Evolutionary conservation across 2,888 invertebrate species (phyloP), one percentile per base, ranked within the genome.

Genomic region (Drosophila merina): DNA sequence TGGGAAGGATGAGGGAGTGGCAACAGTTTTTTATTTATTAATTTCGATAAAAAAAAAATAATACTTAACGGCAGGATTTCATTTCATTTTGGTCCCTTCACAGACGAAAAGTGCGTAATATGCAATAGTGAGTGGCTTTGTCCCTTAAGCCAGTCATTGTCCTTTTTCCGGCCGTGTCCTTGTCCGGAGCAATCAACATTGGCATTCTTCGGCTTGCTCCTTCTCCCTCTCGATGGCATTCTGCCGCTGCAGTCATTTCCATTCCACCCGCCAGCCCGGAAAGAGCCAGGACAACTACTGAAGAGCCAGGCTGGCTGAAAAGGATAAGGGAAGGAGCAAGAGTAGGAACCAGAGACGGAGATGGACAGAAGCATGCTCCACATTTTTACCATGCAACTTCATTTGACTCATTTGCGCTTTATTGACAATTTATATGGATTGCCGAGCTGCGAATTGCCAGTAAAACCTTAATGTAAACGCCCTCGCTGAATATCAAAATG

Each of bases 361-460:
- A 3, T 47, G 33, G 40, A 42, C 51, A 45, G 25, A 33, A 38
- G 56, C 52, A 54, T 67, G 49, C 57, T 70, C 77, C 50, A 68
- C 67, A 75, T 82, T 75, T 75, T 69, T 44, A 69, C 36, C 58
- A 66, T 20, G 57, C 52, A 56, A 44, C 56, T 72, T 74, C 52
- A 72, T 64, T 80, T 60, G 49, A 71, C 38, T 63, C 66, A 71
- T 73, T 79, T 54, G 49, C 68, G 51, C 55, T 48, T 75, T 63
- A 77, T 75, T 66, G 69, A 73, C 73, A 75, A 70, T 77, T 79
- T 62, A 59, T 59, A 57, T 52, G 75, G 59, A 64, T 58, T 57
- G 31, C 49, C 20, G 56, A 25, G 66, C 49, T 9, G 62, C 49
- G 12, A 33, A 33, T 4, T 33, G 64, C n/a, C 63, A 28, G 28